Evolutionary conservation across 2,113 vertebrate species (phyloP), one percentile per base, ranked within the genome.

Genomic region (Corythornis vintsioides): DNA sequence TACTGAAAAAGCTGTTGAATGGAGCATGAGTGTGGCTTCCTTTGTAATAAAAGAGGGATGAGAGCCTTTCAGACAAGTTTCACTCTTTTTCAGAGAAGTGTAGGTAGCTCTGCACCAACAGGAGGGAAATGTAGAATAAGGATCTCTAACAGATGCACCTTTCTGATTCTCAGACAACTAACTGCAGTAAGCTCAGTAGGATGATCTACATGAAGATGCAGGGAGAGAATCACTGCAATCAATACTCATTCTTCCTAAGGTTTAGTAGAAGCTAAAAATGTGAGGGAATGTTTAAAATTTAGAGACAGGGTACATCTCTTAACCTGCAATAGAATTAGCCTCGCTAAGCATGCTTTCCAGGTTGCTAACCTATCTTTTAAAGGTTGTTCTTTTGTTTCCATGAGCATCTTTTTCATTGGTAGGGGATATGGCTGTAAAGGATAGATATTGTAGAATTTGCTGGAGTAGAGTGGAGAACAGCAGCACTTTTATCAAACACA

Each of bases 141-240:
- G 24, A 29, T 86, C n/a, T 78, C 7, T 81, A 38, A 24, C 56
- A 7, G 3, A 3, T 0, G 0, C 24, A 33, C 47, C 77, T 7
- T 45, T 26, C 52, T 64, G 10, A 4, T 75, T 78, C 4, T 71
- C 21, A 25, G 1, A 3, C 6, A 55, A 6, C 2, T 11, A 45
- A 52, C 60, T 45, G 63, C 13, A 20, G 3, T 69, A 45, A 70
- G 10, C 6, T 65, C 14, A 13, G 13, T 38, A 25, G 20, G 2
- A 22, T 86, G 77, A n/a, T 35, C 29, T 56, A 24, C 21, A 7
- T 26, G 40, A 53, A 79, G 10, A 21, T 45, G 22, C 43, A 14
- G 18, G 18, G 21, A 8, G 28, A 89, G 11, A 69, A 24, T 65
- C 17, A 10, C 38, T 59, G 21, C 28, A 78, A 33, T 31, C 31